These are phyloP conservation scores for Atlantisia rogersi DNA, from an alignment of 2,113 vertebrate species.

Conservation along the genomic window DNA sequence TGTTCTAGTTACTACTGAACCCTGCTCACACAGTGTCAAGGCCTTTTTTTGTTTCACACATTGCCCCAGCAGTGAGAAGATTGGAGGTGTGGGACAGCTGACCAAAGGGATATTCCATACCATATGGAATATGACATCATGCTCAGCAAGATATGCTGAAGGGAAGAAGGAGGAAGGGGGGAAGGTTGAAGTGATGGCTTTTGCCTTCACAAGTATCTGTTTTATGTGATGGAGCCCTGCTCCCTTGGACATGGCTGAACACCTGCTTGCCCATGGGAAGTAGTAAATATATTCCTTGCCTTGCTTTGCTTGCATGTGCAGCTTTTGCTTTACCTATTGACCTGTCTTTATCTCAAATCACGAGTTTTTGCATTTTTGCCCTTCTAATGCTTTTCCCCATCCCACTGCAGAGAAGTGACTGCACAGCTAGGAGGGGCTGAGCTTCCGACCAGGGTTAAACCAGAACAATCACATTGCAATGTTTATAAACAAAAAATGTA, in stretches of 20 bases:
- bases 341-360: neutral
- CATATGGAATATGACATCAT: fast-evolving
- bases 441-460: neutral
- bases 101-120: neutral
- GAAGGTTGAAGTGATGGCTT: fast-evolving
- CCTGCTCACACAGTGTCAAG: neutral
- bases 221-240: fast-evolving
- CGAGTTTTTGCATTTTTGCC: neutral
- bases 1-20: neutral
- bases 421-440: neutral
- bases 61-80: neutral
- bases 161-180: neutral
- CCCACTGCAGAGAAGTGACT: neutral
- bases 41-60: neutral
- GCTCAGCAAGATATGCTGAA: neutral
- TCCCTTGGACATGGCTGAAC: neutral
- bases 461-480: neutral
- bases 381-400: neutral
- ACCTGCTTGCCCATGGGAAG: neutral
- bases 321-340: neutral
- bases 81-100: neutral
- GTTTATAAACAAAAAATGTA: neutral
- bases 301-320: neutral
- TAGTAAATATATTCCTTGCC: neutral
- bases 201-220: neutral